phyloP scores from a whole-genome alignment of 2,888 invertebrate species.

The Netelia virgata region DNA sequence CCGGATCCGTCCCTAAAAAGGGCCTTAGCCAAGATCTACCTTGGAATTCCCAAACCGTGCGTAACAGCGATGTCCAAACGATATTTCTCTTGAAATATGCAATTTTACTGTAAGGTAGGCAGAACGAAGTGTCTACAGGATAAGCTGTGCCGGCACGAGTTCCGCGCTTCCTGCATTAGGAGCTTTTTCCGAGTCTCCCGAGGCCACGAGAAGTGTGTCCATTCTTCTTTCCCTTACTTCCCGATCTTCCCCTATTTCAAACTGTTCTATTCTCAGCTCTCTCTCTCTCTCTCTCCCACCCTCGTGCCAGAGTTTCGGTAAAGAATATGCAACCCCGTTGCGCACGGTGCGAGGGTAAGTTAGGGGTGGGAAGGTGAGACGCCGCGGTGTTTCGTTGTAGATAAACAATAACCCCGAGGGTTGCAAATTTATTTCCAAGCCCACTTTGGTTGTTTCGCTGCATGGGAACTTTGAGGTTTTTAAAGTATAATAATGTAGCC shows the following conservation, averaged over 20 bases:
- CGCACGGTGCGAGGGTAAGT: not conserved
- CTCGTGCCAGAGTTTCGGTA: slow-evolving; percentile 26
- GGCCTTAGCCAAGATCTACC: slow-evolving; percentile 13
- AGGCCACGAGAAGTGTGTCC: slow-evolving; percentile 47
- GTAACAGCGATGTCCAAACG: slow-evolving; percentile 29
- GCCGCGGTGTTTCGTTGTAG: slow-evolving; percentile 51
- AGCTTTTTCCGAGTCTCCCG: slow-evolving; percentile 27
- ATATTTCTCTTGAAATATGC: slow-evolving; percentile 43
- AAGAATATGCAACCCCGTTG: slow-evolving; percentile 38
- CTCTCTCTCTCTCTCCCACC: not conserved
- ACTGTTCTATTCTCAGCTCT: slow-evolving; percentile 28
- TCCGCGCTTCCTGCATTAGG: slow-evolving; percentile 32
- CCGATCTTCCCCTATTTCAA: slow-evolving; percentile 27
- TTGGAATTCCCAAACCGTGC: slow-evolving; percentile 11
- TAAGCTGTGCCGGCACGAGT: slow-evolving; percentile 18
- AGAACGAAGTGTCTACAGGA: not conserved
- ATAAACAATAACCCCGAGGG: slow-evolving; percentile 64
- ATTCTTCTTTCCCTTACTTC: slow-evolving; percentile 39
- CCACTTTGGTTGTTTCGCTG: not conserved
- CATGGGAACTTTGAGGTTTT: slow-evolving; percentile 52
- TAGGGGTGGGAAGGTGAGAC: not conserved
- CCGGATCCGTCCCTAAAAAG: not conserved
- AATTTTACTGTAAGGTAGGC: slow-evolving; percentile 35
- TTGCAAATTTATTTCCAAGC: slow-evolving; percentile 55
- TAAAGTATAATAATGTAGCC: slow-evolving; percentile 38